Base-by-base conservation (phyloP, 2,888 invertebrate species). In the Macaria notata region DNA sequence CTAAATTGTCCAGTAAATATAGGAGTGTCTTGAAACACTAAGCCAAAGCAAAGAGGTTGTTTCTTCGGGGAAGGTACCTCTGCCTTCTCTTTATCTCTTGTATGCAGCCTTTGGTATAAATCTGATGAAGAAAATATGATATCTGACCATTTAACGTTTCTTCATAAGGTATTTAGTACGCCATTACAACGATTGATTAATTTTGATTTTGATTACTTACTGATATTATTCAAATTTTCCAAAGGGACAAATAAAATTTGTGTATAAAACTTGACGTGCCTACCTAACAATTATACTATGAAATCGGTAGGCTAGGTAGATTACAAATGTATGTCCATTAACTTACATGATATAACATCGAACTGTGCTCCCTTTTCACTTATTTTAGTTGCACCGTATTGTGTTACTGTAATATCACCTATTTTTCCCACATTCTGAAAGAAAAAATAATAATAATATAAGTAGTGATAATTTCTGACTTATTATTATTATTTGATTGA, bases 11-110 rank as follows among this genome's bases (percentile, higher is more conserved):
- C 69, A 31, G 56, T 58, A 49, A 71, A 67, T 45, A 74, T 58
- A 0, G 73, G 66, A 4, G 59, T 62, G 33, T 72, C 72, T 8
- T 64, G 42, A 54, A 57, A 69, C 3, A 66, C 54, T 44, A 73
- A 9, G 30, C 68, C 66, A n/a, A 73, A 73, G 49, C 61, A 69
- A 56, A 63, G 61, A 6, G 56, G 48, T 31, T 46, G 49, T 4
- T 42, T 42, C 29, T 49, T 49, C 3, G 46, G 2, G 6, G 9
- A 29, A n/a, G 29, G 6, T 8, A 31, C 8, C 3, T 49, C 30
- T 29, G 39, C n/a, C 36, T 46, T 30, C 8, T 39, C 4, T 9
- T 56, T 49, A 4, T 31, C n/a, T 29, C 46, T 48, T 7, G 3
- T 9, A 0, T 31, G 31, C 39, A 55, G 19, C 33, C 8, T 42